Evolutionary conservation across 2,113 vertebrate genomes (phyloP), one percentile per base, ranked within the genome.

Genomic region (Isichthys henryi): DNA sequence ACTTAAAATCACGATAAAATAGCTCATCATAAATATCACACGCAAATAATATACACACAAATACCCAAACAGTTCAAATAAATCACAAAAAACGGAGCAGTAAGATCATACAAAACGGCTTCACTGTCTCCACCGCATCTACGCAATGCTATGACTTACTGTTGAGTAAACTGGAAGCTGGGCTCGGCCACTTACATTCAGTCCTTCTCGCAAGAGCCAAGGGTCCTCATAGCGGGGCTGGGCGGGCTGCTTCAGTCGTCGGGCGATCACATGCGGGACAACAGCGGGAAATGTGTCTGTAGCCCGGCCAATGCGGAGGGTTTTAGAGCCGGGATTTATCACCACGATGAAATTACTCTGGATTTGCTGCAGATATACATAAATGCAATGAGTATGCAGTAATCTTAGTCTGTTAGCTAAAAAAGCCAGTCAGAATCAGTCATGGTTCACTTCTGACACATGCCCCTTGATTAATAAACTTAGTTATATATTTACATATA

Each of bases 291-390:
- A 95, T 0, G 96, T 99, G 92, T 99, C 98, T 15, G 98, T 98
- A 56, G 98, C 98, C 93, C 98, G 95, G 3, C 98, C 98, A 23
- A 99, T 95, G 56, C 97, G 95, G 70, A 99, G 94, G 0, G 96
- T 97, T 77, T 94, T 96, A 0, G 98, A 99, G 49, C 98, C 98
- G 0, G 98, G 97, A 91, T 98, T 97, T 90, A 99, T 97, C 90
- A 99, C 98, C 10, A 99, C 94, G 1, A 99, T 95, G 90, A 98
- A 98, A 93, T 98, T 98, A 93, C 97, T 98, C 92, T 99, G 98
- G 74, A 99, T 99, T 97, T 98, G 98, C 98, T 99, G 94, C 66
- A 92, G 93, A 92, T 50, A 62, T n/a, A 27, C 0, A 89, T 92
- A 45, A 46, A 39, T 77, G 27, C 62, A 17, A 31, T 31, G n/a